Conservation (phyloP, 2,888 invertebrate genomes). For the Protula sp. region DNA sequence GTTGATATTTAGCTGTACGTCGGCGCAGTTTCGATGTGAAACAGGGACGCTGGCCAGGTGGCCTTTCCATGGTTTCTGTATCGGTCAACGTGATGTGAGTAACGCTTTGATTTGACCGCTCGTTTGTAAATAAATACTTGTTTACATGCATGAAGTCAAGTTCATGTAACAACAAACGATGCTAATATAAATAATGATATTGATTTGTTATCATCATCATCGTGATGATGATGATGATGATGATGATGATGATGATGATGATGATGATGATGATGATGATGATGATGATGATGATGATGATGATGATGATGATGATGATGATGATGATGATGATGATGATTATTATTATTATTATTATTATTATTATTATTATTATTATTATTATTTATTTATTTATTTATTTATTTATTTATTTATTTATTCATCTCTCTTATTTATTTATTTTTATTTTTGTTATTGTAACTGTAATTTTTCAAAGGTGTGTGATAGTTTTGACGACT, state of each 20-base stretch:
- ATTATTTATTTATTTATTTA: too few relatives aligned
- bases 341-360: too few relatives aligned
- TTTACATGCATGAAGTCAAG: too few relatives aligned
- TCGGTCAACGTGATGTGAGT: constrained; percentile 3
- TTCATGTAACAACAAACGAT: too few relatives aligned
- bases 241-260: too few relatives aligned
- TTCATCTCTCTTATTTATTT: too few relatives aligned
- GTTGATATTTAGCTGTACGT: constrained; percentile 6
- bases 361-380: too few relatives aligned
- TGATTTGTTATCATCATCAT: too few relatives aligned
- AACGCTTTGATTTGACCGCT: neutral
- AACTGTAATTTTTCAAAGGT: neutral
- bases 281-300: constrained; percentile 6
- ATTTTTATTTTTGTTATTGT: neutral
- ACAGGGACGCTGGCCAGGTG: constrained; percentile 4
- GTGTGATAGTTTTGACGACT: neutral
- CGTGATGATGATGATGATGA: constrained; percentile 10
- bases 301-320: constrained; percentile 6
- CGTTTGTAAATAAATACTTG: neutral
- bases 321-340: too few relatives aligned
- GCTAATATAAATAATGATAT: too few relatives aligned
- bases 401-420: too few relatives aligned
- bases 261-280: constrained; percentile 5
- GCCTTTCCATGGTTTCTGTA: constrained; percentile 9
- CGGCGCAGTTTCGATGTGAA: constrained; percentile 6